Conservation (phyloP, 2,888 invertebrate species). For the Conus canariensis region DNA sequence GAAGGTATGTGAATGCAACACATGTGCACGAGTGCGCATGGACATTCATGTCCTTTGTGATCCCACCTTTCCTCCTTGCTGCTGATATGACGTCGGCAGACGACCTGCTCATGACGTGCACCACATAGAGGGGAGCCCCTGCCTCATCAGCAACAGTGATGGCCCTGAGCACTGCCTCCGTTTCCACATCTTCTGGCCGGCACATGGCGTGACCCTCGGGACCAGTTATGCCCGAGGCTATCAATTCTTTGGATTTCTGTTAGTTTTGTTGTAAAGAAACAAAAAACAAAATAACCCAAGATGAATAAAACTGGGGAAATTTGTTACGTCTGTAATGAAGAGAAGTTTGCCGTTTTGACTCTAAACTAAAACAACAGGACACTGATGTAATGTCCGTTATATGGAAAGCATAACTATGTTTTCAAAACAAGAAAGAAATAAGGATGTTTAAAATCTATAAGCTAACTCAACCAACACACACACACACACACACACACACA, state of each 20-base stretch:
- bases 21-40: background rate
- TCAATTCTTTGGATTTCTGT: slow-evolving; percentile 88
- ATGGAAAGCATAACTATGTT: background rate
- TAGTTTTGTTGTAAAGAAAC: background rate
- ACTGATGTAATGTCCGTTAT: no score
- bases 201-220: slow-evolving; percentile 97
- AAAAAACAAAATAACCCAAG: background rate
- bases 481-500: no score
- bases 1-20: background rate
- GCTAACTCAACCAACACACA: no score
- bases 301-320: background rate
- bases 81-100: slow-evolving; percentile 89
- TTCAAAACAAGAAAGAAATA: background rate
- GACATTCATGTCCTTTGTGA: background rate
- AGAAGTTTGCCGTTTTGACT: no score
- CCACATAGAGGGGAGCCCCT: slow-evolving; percentile 92
- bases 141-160: slow-evolving; percentile 92
- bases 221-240: slow-evolving; percentile 92
- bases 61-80: slow-evolving; percentile 81
- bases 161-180: slow-evolving; percentile 95
- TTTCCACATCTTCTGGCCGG: slow-evolving; percentile 90
- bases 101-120: slow-evolving; percentile 97
- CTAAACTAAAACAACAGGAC: no score
- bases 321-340: no score
- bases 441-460: background rate